phyloP scores from a whole-genome alignment of 2,888 invertebrate species.

The Lasioglossum marginatum region DNA sequence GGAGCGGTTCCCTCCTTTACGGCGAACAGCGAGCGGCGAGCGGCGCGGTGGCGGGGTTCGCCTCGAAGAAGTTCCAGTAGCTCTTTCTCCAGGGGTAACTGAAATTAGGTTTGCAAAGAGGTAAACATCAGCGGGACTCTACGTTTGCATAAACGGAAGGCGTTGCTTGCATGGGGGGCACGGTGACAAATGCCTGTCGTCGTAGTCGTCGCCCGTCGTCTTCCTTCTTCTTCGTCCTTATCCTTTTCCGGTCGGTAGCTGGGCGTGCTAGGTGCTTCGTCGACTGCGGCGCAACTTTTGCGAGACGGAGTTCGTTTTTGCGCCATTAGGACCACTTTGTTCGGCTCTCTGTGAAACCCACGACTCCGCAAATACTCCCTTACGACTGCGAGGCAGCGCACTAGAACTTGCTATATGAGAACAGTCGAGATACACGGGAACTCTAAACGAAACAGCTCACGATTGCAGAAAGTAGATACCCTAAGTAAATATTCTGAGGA shows the following conservation, averaged over 20 bases:
- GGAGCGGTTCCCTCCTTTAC: slow-evolving; percentile 51
- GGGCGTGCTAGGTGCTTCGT: slow-evolving; percentile 56
- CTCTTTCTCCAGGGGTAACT: slow-evolving; percentile 72
- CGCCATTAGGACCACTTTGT: slow-evolving; percentile 81
- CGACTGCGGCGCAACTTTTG: slow-evolving; percentile 73
- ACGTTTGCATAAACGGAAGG: slow-evolving; percentile 81
- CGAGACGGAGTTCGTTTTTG: slow-evolving; percentile 77
- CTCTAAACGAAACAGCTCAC: slow-evolving; percentile 28
- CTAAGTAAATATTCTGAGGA: not conserved
- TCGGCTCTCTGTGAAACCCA: slow-evolving; percentile 69
- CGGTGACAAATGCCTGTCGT: slow-evolving; percentile 80
- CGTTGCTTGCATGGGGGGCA: slow-evolving; percentile 76
- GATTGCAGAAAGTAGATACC: slow-evolving; percentile 30
- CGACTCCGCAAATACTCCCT: slow-evolving; percentile 71
- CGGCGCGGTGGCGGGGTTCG: slow-evolving; percentile 36
- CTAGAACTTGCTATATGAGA: slow-evolving; percentile 41
- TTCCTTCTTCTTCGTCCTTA: slow-evolving; percentile 58
- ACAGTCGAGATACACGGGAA: slow-evolving; percentile 31
- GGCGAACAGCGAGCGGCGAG: not conserved
- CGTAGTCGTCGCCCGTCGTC: slow-evolving; percentile 55
- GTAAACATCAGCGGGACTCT: slow-evolving; percentile 80
- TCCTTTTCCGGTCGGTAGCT: slow-evolving; percentile 54
- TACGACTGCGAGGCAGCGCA: slow-evolving; percentile 45
- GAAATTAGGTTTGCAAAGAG: slow-evolving; percentile 83
- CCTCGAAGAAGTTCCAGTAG: slow-evolving; percentile 72